Base-by-base conservation (phyloP, 1,140 invertebrate genomes). In the Lethocerus indicus region DNA sequence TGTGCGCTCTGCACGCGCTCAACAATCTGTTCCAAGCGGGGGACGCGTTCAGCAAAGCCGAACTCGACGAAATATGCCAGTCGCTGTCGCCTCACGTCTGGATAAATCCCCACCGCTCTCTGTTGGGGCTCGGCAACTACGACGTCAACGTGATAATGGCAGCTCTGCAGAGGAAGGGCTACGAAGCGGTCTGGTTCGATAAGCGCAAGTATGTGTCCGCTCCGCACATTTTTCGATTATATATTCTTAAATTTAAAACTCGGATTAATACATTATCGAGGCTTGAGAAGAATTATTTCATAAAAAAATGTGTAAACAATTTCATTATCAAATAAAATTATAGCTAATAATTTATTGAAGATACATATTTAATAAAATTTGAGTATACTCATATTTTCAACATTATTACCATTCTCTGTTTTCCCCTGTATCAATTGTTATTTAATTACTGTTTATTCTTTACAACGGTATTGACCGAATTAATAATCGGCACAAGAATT, bases 121-220 rank as follows among this genome's bases (percentile, higher is more conserved):
- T 91, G 49, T 66, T 98, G 48, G 92, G 92, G 12, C 68, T 94
- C 13, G 93, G 93, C 18, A 96, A 97, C 67, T 98, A 96, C 74
- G 93, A 98, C 68, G 84, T 97, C 20, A 98, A 98, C 75, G 91
- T 97, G 27, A 83, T 98, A 20, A 95, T 95, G 83, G 81, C 85
- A 51, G 92, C 92, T 3, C 63, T 98, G 21, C 85, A 92, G 61
- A 73, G 70, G 47, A 83, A 81, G 67, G 80, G 81, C 3, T 87
- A 75, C 62, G 87, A 90, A 67, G 83, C 85, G 20, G 71, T 92
- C 44, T 97, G 92, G 91, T 97, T 95, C 73, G 92, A 97, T 67
- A 95, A 93, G 66, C 70, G 91, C 68, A 93, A 87, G 89, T 94
- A 70, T 71, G 76, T 67, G 24, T 28, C 18, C 26, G 20, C n/a